Percentiles rank a stretch among this genome's conserved stretches.
Evolutionary conservation across 2,888 invertebrate genomes (phyloP).

Genomic region (Tortrix viridana): DNA sequence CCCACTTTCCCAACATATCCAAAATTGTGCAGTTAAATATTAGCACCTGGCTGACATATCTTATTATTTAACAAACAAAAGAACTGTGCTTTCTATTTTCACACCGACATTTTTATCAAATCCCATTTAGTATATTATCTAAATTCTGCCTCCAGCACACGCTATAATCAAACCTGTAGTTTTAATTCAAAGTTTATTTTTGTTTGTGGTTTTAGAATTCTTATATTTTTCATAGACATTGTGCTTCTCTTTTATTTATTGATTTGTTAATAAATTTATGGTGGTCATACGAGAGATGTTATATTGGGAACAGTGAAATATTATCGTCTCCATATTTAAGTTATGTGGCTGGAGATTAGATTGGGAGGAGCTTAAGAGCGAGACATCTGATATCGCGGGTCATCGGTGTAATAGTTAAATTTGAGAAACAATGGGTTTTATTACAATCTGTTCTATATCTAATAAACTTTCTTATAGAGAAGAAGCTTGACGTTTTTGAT

Average conservation of each 20-base stretch:
- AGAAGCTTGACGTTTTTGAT: background rate
- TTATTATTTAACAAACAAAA: constrained; percentile 37
- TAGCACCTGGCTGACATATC: constrained; percentile 34
- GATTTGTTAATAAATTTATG: constrained; percentile 78
- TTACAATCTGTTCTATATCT: background rate
- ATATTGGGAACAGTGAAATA: constrained; percentile 64
- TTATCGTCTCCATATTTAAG: constrained; percentile 47
- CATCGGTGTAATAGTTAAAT: background rate
- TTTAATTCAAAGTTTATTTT: constrained; percentile 43
- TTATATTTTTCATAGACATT: constrained; percentile 30
- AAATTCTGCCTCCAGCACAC: constrained; percentile 43
- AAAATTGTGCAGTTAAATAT: constrained; percentile 25
- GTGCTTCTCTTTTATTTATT: constrained; percentile 65
- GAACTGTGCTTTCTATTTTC: constrained; percentile 64
- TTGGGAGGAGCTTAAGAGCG: constrained; percentile 28
- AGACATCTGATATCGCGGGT: constrained; percentile 25
- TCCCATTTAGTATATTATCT: constrained; percentile 51
- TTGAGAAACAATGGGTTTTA: background rate
- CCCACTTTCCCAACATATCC: constrained; percentile 11
- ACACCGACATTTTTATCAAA: constrained; percentile 56
- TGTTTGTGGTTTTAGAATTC: constrained; percentile 1
- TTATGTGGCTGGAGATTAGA: constrained; percentile 48
- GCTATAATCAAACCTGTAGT: constrained; percentile 31
- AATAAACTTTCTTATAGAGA: background rate
- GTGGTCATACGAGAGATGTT: constrained; percentile 57